Percentiles rank a stretch among this genome's conserved stretches.
These are phyloP conservation scores for Cladopsammia gracilis DNA, from an alignment of 64 coral and sea anemone species.

Conservation along the genomic window DNA sequence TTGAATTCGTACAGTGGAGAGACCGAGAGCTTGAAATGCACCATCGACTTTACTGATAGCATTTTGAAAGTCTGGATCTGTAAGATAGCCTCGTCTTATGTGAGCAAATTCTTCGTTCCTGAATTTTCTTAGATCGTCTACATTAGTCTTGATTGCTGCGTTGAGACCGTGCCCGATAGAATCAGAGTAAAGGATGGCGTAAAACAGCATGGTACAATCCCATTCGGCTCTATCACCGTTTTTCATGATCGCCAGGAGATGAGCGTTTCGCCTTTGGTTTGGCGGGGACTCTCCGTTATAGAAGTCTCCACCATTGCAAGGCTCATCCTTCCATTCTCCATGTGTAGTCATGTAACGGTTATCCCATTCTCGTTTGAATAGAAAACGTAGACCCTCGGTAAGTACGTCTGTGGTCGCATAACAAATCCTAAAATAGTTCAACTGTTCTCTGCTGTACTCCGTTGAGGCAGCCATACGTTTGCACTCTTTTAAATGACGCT, in stretches of 20 bases:
- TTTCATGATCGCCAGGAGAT: constrained; percentile 14
- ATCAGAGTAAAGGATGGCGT: constrained; percentile 55
- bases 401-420: neutral
- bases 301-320: constrained; percentile 12
- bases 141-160: constrained; percentile 23
- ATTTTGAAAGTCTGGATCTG: constrained; percentile 24
- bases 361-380: constrained; percentile 27
- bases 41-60: constrained; percentile 11
- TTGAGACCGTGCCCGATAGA: constrained; percentile 32
- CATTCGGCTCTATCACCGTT: constrained; percentile 3
- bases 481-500: no score
- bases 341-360: neutral
- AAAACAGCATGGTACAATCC: constrained; percentile 35
- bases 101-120: constrained; percentile 54
- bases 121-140: constrained; percentile 45
- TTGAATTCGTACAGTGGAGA: constrained; percentile 16
- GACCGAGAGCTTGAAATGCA: constrained; percentile 37
- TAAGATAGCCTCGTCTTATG: neutral
- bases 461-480: neutral
- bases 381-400: neutral
- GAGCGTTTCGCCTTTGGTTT: constrained; percentile 9
- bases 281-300: neutral
- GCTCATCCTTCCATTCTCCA: constrained; percentile 12
- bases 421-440: neutral
- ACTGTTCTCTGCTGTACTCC: neutral